Percentiles rank a stretch among this genome's conserved stretches.
These are phyloP conservation scores for Trinorchestia longiramus DNA, from an alignment of 1,140 invertebrate genomes.

Conservation along the genomic window DNA sequence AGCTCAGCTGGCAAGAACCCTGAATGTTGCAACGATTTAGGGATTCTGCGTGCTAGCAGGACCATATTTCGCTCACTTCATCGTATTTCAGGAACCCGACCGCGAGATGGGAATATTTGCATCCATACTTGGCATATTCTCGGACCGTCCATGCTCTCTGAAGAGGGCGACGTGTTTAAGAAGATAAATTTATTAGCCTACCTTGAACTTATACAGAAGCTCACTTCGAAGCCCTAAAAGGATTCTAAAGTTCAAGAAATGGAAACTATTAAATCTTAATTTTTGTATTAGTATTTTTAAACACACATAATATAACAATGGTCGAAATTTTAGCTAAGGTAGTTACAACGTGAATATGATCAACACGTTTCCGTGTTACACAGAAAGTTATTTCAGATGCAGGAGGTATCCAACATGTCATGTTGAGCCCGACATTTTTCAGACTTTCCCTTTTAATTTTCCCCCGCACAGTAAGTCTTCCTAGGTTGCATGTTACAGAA, in stretches of 20 bases:
- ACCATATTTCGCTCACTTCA: background rate
- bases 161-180: background rate
- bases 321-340: background rate
- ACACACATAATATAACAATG: background rate
- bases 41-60: background rate
- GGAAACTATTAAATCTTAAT: background rate
- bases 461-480: no score
- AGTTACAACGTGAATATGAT: background rate
- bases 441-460: no score
- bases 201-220: background rate
- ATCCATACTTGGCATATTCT: background rate
- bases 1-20: background rate
- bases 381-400: no score
- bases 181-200: background rate
- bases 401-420: no score
- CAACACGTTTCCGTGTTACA: background rate
- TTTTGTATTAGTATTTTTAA: background rate
- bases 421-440: no score
- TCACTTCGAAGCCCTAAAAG: background rate
- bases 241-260: background rate
- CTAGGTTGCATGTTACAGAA: no score
- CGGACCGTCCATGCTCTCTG: background rate
- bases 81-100: background rate
- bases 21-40: background rate
- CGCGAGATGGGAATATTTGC: background rate